phyloP scores from a whole-genome alignment of 2,888 invertebrate species.

The Aquatica leii region DNA sequence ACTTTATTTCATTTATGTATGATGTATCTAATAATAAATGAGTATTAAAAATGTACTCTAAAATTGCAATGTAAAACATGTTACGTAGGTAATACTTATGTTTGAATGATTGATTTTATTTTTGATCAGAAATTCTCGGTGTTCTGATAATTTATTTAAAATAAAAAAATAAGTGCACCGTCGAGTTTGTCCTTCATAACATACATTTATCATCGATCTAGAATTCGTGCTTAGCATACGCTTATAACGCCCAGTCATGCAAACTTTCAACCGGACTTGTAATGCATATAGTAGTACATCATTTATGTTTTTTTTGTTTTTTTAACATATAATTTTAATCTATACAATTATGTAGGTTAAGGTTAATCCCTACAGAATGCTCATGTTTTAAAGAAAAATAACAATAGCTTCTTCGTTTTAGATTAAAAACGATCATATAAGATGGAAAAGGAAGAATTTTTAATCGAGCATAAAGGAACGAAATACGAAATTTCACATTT shows the following conservation, averaged over 20 bases:
- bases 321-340: conserved; percentile 12
- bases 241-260: conserved; percentile 28
- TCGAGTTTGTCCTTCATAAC: conserved; percentile 4
- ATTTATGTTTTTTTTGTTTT: conserved; percentile 9
- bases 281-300: conserved; percentile 6
- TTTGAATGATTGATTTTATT: too few relatives aligned
- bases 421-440: conserved; percentile 19
- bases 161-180: conserved; percentile 20
- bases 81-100: too few relatives aligned
- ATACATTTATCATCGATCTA: conserved; percentile 29
- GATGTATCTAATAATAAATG: too few relatives aligned
- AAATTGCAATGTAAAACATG: too few relatives aligned
- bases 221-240: conserved; percentile 20
- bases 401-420: conserved; percentile 2
- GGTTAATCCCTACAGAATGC: neutral
- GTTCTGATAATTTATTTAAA: conserved; percentile 1
- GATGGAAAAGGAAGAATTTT: conserved; percentile 23
- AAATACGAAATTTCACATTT: conserved; percentile 73
- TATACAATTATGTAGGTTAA: conserved; percentile 1
- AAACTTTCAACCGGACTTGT: conserved; percentile 27
- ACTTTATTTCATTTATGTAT: too few relatives aligned
- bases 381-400: neutral
- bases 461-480: conserved; percentile 50
- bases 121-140: too few relatives aligned
- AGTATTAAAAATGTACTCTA: too few relatives aligned